Evolutionary conservation across 2,888 invertebrate species (phyloP).

Genomic region (Elgonia sp.): DNA sequence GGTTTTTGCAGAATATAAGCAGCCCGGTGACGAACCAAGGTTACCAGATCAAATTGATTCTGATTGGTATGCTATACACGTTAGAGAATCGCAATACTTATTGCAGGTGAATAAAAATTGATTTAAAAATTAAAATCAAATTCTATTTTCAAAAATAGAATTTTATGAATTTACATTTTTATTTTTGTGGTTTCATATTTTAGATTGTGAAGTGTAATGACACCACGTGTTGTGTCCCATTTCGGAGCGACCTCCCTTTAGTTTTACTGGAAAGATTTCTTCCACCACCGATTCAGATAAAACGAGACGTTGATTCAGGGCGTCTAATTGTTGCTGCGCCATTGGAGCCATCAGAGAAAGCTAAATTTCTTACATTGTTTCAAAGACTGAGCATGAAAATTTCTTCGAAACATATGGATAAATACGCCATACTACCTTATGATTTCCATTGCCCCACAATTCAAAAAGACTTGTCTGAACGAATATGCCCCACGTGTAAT

Average conservation of each 20-base stretch:
- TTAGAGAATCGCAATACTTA: conserved; percentile 79
- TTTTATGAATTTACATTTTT: no score
- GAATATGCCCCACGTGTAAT: not conserved
- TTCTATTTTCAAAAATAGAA: not conserved
- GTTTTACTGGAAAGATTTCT: conserved; percentile 50
- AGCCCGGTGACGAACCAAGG: conserved; percentile 31
- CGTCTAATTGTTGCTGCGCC: conserved; percentile 27
- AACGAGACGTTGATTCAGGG: not conserved
- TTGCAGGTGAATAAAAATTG: conserved; percentile 75
- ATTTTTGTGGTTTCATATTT: no score
- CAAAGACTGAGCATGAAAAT: not conserved
- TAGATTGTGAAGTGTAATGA: conserved; percentile 73
- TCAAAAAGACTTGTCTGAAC: not conserved
- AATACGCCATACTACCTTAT: not conserved
- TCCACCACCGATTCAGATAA: conserved; percentile 51
- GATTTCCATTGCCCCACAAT: not conserved
- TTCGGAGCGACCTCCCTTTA: conserved; percentile 48
- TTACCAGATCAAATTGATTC: conserved; percentile 70
- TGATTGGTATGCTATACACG: conserved; percentile 78
- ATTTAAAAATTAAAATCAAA: not conserved
- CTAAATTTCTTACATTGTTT: not conserved
- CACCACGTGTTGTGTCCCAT: conserved; percentile 75
- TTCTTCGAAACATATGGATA: not conserved
- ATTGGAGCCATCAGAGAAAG: not conserved
- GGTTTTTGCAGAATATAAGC: conserved; percentile 68